These are phyloP conservation scores for Diplodus puntazzo DNA, from an alignment of 2,797 vertebrate genomes.

Conservation along the genomic window DNA sequence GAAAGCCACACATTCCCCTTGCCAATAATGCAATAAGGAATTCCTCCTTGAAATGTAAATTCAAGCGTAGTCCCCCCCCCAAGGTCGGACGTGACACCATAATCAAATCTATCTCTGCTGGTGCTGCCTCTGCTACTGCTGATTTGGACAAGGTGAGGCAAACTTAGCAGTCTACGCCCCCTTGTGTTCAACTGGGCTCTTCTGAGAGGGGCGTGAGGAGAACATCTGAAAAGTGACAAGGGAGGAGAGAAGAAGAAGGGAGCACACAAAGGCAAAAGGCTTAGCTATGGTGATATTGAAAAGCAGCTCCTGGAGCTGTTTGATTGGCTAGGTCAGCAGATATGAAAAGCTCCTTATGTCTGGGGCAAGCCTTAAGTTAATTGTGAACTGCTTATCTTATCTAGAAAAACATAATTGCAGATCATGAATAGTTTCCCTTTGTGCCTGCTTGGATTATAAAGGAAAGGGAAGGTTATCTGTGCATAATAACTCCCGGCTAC, in stretches of 20 bases:
- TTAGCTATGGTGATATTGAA: slow-evolving; percentile 63
- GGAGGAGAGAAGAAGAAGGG: slow-evolving; percentile 9
- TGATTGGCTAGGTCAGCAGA: slow-evolving; percentile 83
- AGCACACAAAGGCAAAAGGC: slow-evolving; percentile 54
- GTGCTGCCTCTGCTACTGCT: slow-evolving; percentile 41
- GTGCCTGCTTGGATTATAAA: slow-evolving; percentile 72
- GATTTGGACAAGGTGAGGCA: slow-evolving; percentile 65
- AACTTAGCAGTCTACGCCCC: slow-evolving; percentile 85
- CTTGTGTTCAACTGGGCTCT: slow-evolving; percentile 80
- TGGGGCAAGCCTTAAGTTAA: slow-evolving; percentile 77
- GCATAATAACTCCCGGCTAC: slow-evolving; percentile 66
- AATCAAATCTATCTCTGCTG: slow-evolving; percentile 72
- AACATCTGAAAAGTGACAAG: slow-evolving; percentile 44
- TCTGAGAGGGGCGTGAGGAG: slow-evolving; percentile 30
- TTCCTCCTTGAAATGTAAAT: slow-evolving; percentile 73
- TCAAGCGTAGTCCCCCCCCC: slow-evolving; percentile 63
- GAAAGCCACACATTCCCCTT: slow-evolving; percentile 57
- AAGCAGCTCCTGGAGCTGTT: slow-evolving; percentile 68
- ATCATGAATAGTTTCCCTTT: slow-evolving; percentile 77
- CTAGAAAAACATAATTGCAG: slow-evolving; percentile 82
- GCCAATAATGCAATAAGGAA: slow-evolving; percentile 72
- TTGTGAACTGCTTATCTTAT: slow-evolving; percentile 84
- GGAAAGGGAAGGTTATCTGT: slow-evolving; percentile 74
- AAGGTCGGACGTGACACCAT: slow-evolving; percentile 75
- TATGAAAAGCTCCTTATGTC: slow-evolving; percentile 77